Base-by-base conservation (phyloP, 2,113 vertebrate species). In the Tupaia tana region DNA sequence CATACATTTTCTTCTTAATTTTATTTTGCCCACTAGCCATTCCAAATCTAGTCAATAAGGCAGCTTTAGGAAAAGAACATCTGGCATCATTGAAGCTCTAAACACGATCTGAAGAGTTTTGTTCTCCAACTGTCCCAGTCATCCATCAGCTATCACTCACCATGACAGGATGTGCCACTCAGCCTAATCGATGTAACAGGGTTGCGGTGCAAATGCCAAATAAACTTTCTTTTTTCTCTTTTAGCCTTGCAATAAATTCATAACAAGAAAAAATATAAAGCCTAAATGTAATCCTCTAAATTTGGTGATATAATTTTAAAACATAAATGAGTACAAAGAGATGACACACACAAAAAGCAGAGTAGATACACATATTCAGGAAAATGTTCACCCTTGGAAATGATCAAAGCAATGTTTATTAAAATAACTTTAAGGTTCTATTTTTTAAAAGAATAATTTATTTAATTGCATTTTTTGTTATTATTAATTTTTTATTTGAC, bases 1-100 rank as follows among this genome's bases (percentile, higher is more conserved):
- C 96, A 90, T 59, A 71, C 52, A 31, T 77, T n/a, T 92, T 43
- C 67, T 15, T 18, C 91, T 95, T 77, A 74, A 94, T 95, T 96
- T 73, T 85, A n/a, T 88, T 93, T 96, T 85, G 29, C 95, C 66
- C 0, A 2, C 95, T 80, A 96, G 67, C 61, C 83, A 74, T 95
- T 95, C 97, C 90, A 92, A 93, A 78, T 67, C 54, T 31, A 34
- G 63, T 95, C 95, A 95, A 71, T 61, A 79, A 82, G 12, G 82
- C 67, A 88, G 59, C 61, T 93, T 93, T 64, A 88, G 83, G 15
- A 54, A 83, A 77, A 31, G 79, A 86, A 31, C 92, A 97, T 67
- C 6, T 34, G 96, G 88, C 78, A 63, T 87, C 85, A 69, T 0
- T 77, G 91, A 9, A 86, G 75, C 71, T 92, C 27, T 95, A 83